phyloP scores from a whole-genome alignment of 2,888 invertebrate species.

The Mylabris sibirica region DNA sequence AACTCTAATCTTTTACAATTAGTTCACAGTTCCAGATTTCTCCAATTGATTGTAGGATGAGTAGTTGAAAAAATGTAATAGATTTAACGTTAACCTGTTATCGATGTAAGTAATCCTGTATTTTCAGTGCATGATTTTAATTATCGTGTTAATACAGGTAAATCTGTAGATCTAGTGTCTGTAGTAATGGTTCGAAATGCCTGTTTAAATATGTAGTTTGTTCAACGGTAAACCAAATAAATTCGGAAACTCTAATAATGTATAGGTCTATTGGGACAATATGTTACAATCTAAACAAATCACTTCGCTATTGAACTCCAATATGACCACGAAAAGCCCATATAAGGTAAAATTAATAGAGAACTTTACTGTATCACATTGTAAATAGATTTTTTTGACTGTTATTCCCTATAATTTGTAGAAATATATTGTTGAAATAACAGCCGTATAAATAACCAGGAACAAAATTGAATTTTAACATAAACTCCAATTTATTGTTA shows the following conservation, averaged over 20 bases:
- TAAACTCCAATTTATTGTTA: neutral
- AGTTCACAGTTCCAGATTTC: no score
- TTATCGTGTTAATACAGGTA: neutral
- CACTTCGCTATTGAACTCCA: neutral
- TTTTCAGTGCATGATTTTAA: neutral
- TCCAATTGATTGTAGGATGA: no score
- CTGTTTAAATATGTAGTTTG: neutral
- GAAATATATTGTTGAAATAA: neutral
- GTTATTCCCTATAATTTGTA: neutral
- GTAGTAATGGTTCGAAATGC: neutral
- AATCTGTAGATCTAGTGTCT: neutral
- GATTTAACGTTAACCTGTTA: no score
- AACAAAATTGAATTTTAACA: neutral
- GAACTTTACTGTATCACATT: neutral
- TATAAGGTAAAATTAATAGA: neutral
- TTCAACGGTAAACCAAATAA: neutral
- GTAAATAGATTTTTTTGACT: neutral
- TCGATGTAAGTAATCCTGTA: no score
- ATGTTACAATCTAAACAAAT: neutral
- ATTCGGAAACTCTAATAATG: slow-evolving; percentile 7
- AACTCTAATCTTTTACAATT: neutral
- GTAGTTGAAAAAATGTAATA: no score
- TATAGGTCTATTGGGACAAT: neutral
- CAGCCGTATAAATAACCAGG: neutral
- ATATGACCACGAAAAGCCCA: neutral